phyloP scores from a whole-genome alignment of 2,113 vertebrate species.

The Neoarius graeffei region DNA sequence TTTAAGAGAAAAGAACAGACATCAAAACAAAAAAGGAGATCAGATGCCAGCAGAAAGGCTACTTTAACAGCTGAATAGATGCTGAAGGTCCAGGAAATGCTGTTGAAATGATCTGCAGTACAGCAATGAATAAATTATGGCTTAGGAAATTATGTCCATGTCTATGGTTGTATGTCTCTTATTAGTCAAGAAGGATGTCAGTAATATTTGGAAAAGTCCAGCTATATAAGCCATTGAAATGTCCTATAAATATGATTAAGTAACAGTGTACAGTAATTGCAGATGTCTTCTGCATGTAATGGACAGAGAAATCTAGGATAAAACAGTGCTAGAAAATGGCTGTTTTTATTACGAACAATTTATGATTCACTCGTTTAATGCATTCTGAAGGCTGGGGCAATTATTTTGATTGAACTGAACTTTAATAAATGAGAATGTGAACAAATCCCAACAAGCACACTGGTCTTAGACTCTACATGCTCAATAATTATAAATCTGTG shows the following conservation, averaged over 20 bases:
- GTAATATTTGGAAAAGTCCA: background rate
- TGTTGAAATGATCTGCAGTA: background rate
- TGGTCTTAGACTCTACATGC: constrained; percentile 11
- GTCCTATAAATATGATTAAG: constrained; percentile 5
- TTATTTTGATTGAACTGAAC: constrained; percentile 23
- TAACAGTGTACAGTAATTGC: background rate
- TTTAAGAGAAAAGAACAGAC: constrained; percentile 21
- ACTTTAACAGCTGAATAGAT: background rate
- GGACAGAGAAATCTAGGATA: background rate
- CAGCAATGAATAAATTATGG: background rate
- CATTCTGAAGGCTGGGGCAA: constrained; percentile 12
- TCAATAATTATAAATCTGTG: constrained; percentile 28
- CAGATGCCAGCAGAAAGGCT: background rate
- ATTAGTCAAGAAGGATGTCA: background rate
- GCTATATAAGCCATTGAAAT: constrained; percentile 27
- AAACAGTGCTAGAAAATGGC: constrained; percentile 7
- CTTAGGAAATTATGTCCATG: background rate
- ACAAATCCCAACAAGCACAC: constrained; percentile 10
- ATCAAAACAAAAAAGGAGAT: background rate
- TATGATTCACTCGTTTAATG: constrained; percentile 7
- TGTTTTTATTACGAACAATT: constrained; percentile 19
- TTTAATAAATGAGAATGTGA: constrained; percentile 8
- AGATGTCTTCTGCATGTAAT: constrained; percentile 1
- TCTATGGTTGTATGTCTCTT: background rate
- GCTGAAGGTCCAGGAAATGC: background rate